These are phyloP conservation scores for Myrmecobius fasciatus DNA, from an alignment of 2,113 vertebrate species.

Conservation along the genomic window DNA sequence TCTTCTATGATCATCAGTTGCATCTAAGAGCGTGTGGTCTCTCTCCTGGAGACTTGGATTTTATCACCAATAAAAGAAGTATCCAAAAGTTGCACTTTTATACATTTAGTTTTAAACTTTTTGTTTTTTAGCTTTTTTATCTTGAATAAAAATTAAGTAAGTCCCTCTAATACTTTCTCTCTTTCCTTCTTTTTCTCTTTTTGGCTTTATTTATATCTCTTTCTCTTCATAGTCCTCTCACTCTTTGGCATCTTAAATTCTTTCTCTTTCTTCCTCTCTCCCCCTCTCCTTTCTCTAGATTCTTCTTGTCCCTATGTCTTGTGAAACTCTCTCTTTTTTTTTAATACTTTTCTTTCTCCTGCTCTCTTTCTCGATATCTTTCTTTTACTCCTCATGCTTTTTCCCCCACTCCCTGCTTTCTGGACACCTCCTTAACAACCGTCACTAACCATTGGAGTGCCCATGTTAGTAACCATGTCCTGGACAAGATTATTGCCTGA, in stretches of 20 bases:
- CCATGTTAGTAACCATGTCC: too few relatives aligned
- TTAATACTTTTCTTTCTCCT: background rate
- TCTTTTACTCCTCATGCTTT: background rate
- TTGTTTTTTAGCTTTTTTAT: background rate
- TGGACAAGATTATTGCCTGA: background rate
- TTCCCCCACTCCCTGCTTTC: too few relatives aligned
- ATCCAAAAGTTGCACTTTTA: background rate
- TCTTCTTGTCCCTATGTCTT: background rate
- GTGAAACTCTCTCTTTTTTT: background rate
- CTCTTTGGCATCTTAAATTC: background rate
- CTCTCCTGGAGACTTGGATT: background rate
- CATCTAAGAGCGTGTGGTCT: conserved; percentile 12
- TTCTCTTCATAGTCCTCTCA: background rate
- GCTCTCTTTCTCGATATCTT: too few relatives aligned
- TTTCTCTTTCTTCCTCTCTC: background rate
- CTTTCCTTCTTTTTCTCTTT: background rate
- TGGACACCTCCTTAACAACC: too few relatives aligned
- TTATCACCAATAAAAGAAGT: background rate
- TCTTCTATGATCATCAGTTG: conserved; percentile 48
- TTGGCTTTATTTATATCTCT: background rate
- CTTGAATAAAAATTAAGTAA: background rate
- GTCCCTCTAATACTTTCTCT: background rate
- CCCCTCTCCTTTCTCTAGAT: background rate
- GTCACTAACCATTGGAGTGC: too few relatives aligned
- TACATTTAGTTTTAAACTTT: background rate